Conservation (phyloP, 2,797 vertebrate genomes). For the Acanthis flammea region DNA sequence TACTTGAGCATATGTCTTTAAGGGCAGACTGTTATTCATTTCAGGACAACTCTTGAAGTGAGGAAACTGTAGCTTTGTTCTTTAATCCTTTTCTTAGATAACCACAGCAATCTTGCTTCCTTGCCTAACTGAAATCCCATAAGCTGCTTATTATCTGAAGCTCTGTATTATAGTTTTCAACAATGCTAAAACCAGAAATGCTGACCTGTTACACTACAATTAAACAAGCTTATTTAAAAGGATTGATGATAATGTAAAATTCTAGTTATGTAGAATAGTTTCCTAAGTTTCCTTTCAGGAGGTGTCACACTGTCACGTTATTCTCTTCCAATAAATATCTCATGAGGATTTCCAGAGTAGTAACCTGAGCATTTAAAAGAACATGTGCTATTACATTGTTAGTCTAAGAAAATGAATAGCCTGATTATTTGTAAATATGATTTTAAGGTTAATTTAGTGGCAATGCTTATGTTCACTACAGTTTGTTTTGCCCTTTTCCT, state of each 20-base stretch:
- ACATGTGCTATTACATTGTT: background rate
- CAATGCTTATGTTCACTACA: background rate
- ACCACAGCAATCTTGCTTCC: conserved; percentile 15
- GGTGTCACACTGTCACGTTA: background rate
- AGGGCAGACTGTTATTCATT: background rate
- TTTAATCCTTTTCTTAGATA: conserved; percentile 17
- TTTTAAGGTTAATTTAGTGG: background rate
- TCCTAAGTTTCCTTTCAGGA: background rate
- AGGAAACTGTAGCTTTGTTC: conserved; percentile 2
- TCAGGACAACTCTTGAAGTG: background rate
- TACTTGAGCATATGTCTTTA: background rate
- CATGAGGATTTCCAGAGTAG: background rate
- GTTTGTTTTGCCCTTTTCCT: background rate
- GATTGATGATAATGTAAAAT: background rate
- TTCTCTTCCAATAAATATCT: background rate
- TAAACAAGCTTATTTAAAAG: background rate
- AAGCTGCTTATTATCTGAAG: conserved; percentile 36
- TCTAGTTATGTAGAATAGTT: background rate
- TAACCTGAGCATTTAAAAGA: background rate
- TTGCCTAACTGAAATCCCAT: conserved; percentile 30
- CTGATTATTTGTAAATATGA: background rate
- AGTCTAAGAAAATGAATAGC: background rate
- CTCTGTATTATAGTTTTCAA: background rate
- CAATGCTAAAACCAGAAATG: background rate
- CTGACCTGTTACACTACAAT: background rate